phyloP scores from a whole-genome alignment of 2,888 invertebrate species.

The Rhabditoides inermis region DNA sequence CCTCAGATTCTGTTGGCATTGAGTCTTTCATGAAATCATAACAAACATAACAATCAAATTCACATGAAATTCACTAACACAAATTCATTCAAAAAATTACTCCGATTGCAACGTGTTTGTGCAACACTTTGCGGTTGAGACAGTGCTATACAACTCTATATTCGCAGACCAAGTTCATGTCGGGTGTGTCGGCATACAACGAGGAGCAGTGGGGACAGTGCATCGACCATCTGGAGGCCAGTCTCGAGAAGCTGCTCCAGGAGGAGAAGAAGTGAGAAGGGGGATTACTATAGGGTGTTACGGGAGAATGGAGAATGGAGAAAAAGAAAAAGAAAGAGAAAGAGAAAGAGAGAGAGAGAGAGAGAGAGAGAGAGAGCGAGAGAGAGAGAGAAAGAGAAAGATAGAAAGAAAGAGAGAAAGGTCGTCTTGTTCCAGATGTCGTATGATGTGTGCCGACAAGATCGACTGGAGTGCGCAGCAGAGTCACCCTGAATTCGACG shows the following conservation, averaged over 20 bases:
- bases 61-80: too few species aligned
- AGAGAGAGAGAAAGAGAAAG: constrained; percentile 6
- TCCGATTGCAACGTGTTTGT: too few species aligned
- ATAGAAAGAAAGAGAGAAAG: constrained; percentile 1
- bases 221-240: constrained; percentile 21
- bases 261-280: constrained; percentile 22
- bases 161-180: constrained; percentile 34
- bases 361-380: constrained; percentile 8
- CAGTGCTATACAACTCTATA: too few species aligned
- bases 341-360: too few species aligned
- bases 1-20: too few species aligned
- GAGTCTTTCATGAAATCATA: too few species aligned
- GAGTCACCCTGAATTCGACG: constrained; percentile 37
- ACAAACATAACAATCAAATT: too few species aligned
- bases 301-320: constrained; percentile 10
- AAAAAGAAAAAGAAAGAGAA: constrained; percentile 17
- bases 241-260: constrained; percentile 19
- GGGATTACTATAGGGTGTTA: constrained; percentile 10
- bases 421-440: constrained; percentile 11
- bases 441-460: constrained; percentile 38
- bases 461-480: constrained; percentile 40
- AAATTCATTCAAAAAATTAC: too few species aligned
- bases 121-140: too few species aligned
- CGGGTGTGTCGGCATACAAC: constrained; percentile 39
- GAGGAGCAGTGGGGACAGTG: constrained; percentile 38